A percentile compares a stretch with the other conserved stretches of the same genome.
phyloP scores from a whole-genome alignment of 2,797 vertebrate species.

The Hydrocynus forskahlii region DNA sequence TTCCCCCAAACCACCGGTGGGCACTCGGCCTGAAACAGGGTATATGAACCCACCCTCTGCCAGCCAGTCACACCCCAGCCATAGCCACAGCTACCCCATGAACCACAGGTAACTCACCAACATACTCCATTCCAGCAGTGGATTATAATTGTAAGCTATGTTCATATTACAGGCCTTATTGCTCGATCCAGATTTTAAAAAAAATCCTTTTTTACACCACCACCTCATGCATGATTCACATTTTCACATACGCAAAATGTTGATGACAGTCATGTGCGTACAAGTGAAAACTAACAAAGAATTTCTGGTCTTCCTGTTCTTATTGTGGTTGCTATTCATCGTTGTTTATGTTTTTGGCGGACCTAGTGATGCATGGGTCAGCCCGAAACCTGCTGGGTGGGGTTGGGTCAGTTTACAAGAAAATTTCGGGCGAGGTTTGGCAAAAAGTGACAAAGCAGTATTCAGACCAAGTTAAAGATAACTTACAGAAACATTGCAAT shows the following conservation, averaged over 20 bases:
- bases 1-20: conserved; percentile 78
- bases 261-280: neutral
- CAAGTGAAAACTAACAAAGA: neutral
- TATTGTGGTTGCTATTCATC: neutral
- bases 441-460: too few relatives aligned
- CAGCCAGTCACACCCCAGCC: conserved; percentile 70
- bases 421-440: too few relatives aligned
- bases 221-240: neutral
- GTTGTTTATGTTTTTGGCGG: too few relatives aligned
- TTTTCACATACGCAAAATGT: neutral
- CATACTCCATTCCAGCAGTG: neutral
- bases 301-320: neutral
- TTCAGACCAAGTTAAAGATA: too few relatives aligned
- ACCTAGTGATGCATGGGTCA: too few relatives aligned
- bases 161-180: neutral
- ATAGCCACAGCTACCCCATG: conserved; percentile 76
- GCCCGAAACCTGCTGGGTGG: too few relatives aligned
- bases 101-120: conserved; percentile 74
- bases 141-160: neutral
- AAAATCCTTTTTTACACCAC: neutral
- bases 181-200: neutral
- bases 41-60: conserved; percentile 84
- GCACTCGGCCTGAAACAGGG: conserved; percentile 81
- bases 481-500: too few relatives aligned
- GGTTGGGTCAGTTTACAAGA: too few relatives aligned